Percentiles rank a stretch among this genome's conserved stretches.
Evolutionary conservation across 2,113 vertebrate species (phyloP).

Genomic region (Salminus brasiliensis): DNA sequence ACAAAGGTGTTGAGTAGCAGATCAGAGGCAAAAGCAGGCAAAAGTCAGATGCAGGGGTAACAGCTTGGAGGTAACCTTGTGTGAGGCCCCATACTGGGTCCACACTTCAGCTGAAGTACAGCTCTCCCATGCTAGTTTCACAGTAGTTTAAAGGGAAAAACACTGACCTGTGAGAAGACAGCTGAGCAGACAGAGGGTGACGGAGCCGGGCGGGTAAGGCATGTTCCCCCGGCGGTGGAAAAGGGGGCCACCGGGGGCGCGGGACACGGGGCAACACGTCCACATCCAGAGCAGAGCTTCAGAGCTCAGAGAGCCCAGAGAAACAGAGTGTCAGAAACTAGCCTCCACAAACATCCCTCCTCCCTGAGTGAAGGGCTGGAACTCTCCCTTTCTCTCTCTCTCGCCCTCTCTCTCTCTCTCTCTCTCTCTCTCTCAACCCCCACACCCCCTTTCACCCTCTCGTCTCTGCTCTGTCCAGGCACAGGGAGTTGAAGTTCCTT

Average conservation of each 20-base stretch:
- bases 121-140: no score
- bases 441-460: constrained; percentile 19
- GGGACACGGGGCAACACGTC: not conserved
- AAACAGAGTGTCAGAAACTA: constrained; percentile 29
- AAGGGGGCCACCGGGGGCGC: constrained; percentile 2
- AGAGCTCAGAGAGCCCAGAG: constrained; percentile 36
- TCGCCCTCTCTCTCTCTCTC: constrained; percentile 35
- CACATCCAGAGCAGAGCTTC: constrained; percentile 43
- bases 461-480: constrained; percentile 76
- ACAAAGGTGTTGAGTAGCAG: no score
- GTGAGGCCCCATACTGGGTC: no score
- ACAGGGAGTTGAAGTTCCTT: constrained; percentile 89
- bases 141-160: not conserved
- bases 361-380: constrained; percentile 8
- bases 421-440: constrained; percentile 35
- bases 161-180: constrained; percentile 42
- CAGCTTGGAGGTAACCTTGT: no score
- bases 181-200: constrained; percentile 43
- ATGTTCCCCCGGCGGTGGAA: constrained; percentile 38
- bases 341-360: constrained; percentile 40
- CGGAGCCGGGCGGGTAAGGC: constrained; percentile 20
- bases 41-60: no score
- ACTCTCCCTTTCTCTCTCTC: constrained; percentile 43
- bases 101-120: no score
- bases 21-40: no score